These are phyloP conservation scores for Hetaerina americana DNA, from an alignment of 1,140 invertebrate species.

Conservation along the genomic window DNA sequence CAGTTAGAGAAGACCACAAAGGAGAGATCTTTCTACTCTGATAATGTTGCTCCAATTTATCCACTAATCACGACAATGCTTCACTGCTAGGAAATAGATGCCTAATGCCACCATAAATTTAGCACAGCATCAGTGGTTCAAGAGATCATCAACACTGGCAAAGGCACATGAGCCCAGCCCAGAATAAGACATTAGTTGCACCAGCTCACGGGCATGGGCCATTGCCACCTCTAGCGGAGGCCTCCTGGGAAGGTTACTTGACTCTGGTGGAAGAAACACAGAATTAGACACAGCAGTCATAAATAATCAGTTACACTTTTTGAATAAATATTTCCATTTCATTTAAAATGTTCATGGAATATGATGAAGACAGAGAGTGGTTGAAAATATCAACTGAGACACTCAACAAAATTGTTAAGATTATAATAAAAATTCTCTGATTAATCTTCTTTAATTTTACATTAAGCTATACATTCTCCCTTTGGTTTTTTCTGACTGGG, in stretches of 20 bases:
- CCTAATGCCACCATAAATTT: not conserved
- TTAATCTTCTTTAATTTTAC: too few relatives aligned
- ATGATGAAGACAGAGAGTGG: too few relatives aligned
- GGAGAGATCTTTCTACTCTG: not conserved
- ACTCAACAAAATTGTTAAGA: too few relatives aligned
- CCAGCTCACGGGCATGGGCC: conserved; percentile 74
- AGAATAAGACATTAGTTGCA: conserved; percentile 76
- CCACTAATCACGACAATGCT: not conserved
- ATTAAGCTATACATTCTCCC: too few relatives aligned
- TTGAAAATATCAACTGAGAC: too few relatives aligned
- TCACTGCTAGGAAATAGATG: not conserved
- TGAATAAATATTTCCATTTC: too few relatives aligned
- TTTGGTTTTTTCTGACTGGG: too few relatives aligned
- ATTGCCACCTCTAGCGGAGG: conserved; percentile 86
- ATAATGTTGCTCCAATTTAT: not conserved
- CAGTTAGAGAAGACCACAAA: not conserved
- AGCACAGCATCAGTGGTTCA: conserved; percentile 16
- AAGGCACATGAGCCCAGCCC: conserved; percentile 91
- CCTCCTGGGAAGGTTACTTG: conserved; percentile 70
- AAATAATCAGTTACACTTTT: too few relatives aligned
- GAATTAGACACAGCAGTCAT: too few relatives aligned
- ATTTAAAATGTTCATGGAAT: too few relatives aligned
- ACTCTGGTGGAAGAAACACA: too few relatives aligned
- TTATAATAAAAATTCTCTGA: too few relatives aligned
- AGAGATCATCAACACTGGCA: conserved; percentile 61